Conservation (phyloP, 92 coral and sea anemone genomes). For the Diadumene lineata region DNA sequence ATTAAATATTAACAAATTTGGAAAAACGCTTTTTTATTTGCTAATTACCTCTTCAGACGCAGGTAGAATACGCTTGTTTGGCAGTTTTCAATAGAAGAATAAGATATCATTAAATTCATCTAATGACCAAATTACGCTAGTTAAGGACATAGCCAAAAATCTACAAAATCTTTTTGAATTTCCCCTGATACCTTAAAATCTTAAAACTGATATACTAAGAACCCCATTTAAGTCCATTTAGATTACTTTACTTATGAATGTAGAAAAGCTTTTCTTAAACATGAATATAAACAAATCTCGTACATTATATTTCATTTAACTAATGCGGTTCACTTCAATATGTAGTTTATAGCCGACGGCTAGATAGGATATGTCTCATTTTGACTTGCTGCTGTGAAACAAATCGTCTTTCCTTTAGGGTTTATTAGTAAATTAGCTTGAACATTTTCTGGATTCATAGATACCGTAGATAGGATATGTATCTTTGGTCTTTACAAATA, state of each 20-base stretch:
- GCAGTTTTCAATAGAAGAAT: slow-evolving; percentile 1
- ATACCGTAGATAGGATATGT: neutral
- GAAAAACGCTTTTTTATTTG: slow-evolving; percentile 10
- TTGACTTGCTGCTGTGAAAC: neutral
- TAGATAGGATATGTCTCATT: neutral
- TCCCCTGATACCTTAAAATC: neutral
- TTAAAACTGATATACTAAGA: neutral
- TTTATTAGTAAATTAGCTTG: neutral
- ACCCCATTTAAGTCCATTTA: neutral
- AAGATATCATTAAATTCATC: neutral
- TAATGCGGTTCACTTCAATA: slow-evolving; percentile 9
- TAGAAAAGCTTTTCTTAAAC: neutral
- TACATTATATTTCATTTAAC: neutral
- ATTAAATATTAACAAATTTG: slow-evolving; percentile 32
- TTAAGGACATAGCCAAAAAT: neutral
- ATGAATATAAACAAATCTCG: slow-evolving; percentile 12
- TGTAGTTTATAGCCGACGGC: slow-evolving; percentile 6
- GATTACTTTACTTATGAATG: neutral
- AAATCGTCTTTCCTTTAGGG: neutral
- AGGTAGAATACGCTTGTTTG: slow-evolving; percentile 8
- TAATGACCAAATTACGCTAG: slow-evolving; percentile 2
- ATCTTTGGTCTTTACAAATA: slow-evolving; percentile 8
- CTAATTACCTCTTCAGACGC: slow-evolving; percentile 33
- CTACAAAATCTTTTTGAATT: neutral
- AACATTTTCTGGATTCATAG: neutral